These are phyloP conservation scores for Didymodactylos carnosus DNA, from an alignment of 2,888 invertebrate species.

Conservation along the genomic window DNA sequence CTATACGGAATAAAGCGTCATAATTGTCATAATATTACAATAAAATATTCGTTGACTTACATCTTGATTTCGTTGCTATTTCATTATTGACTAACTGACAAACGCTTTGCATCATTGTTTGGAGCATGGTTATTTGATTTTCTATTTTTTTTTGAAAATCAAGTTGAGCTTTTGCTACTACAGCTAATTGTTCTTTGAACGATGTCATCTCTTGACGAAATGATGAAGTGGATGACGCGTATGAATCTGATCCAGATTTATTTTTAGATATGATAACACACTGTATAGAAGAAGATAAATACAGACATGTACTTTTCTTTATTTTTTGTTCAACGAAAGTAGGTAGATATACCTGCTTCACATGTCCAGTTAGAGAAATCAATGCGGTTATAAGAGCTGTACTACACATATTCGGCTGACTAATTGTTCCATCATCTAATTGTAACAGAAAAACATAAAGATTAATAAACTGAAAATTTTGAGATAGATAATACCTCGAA, in stretches of 20 bases:
- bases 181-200: background rate
- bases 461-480: too few relatives aligned
- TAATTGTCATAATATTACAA: too few relatives aligned
- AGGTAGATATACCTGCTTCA: background rate
- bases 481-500: background rate
- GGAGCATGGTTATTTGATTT: background rate
- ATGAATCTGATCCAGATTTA: background rate
- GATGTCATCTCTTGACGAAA: background rate
- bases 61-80: background rate
- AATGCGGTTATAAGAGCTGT: background rate
- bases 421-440: too few relatives aligned
- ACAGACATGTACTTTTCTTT: too few relatives aligned
- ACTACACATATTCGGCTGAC: background rate
- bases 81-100: background rate
- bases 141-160: background rate
- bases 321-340: too few relatives aligned
- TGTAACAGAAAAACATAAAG: too few relatives aligned
- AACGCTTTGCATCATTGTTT: background rate
- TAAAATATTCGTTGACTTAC: background rate
- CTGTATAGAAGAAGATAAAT: too few relatives aligned
- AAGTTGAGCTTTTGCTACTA: background rate
- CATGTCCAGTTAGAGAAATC: background rate
- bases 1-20: too few relatives aligned
- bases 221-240: too few relatives aligned
- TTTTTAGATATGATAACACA: too few relatives aligned